These are phyloP conservation scores for Parapsyche elsis DNA, from an alignment of 1,140 invertebrate species.

Conservation along the genomic window DNA sequence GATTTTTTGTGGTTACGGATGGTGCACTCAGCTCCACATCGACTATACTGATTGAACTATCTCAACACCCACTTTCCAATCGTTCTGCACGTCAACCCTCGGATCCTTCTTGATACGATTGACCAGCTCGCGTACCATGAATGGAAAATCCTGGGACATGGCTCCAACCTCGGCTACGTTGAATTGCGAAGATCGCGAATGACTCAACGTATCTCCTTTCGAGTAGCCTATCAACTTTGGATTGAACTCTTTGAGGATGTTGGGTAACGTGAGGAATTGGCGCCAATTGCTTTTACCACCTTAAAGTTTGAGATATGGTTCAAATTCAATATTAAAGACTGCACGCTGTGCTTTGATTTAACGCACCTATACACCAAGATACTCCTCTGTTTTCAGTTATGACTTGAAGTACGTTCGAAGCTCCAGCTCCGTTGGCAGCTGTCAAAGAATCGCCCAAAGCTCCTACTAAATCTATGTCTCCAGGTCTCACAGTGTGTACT, in stretches of 20 bases:
- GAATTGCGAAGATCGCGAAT: slow-evolving; percentile 67
- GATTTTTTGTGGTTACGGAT: no score
- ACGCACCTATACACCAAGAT: slow-evolving; percentile 61
- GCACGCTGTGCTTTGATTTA: background rate
- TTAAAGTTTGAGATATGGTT: slow-evolving; percentile 48
- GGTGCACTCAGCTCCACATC: no score
- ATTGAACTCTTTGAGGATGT: slow-evolving; percentile 73
- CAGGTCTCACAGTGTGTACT: slow-evolving; percentile 71
- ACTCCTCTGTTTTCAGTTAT: slow-evolving; percentile 67
- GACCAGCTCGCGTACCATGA: slow-evolving; percentile 72
- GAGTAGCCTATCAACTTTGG: slow-evolving; percentile 73
- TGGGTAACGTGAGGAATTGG: slow-evolving; percentile 69
- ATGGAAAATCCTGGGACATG: slow-evolving; percentile 71
- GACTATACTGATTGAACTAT: no score
- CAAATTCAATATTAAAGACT: background rate
- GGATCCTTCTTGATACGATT: slow-evolving; percentile 71
- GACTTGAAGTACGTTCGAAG: slow-evolving; percentile 63
- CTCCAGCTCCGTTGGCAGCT: slow-evolving; percentile 72
- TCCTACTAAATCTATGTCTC: slow-evolving; percentile 76
- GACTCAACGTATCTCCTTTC: slow-evolving; percentile 61
- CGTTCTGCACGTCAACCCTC: slow-evolving; percentile 69
- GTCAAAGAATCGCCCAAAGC: slow-evolving; percentile 79
- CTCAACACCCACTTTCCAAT: slow-evolving; percentile 88
- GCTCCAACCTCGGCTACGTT: slow-evolving; percentile 74
- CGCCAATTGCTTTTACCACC: slow-evolving; percentile 72